Conservation (phyloP, 2,113 vertebrate species). For the Microcebus griseorufus region DNA sequence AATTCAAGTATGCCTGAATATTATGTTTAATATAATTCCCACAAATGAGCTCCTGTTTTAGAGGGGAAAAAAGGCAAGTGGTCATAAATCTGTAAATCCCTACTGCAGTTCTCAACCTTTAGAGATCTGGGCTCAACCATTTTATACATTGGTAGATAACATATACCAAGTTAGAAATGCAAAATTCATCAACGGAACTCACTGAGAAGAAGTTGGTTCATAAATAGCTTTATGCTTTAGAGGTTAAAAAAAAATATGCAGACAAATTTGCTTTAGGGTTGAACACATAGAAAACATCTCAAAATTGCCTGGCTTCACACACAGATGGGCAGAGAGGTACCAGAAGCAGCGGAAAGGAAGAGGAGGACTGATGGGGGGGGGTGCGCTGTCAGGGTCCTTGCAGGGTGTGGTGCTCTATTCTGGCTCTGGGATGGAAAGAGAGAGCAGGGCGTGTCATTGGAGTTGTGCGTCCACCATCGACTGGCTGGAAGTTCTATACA, state of each 20-base stretch:
- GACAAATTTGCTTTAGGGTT: not conserved
- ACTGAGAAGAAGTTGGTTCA: not conserved
- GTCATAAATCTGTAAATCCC: conserved; percentile 56
- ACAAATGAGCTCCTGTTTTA: conserved; percentile 66
- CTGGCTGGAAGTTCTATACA: not conserved
- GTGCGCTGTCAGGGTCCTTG: fast-evolving
- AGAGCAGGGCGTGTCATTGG: no score
- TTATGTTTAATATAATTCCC: conserved; percentile 18
- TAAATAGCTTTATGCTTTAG: not conserved
- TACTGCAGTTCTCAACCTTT: conserved; percentile 45
- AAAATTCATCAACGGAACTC: not conserved
- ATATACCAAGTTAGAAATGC: not conserved
- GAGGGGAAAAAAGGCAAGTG: not conserved
- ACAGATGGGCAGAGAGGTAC: not conserved
- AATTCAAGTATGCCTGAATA: conserved; percentile 21
- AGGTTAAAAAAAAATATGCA: not conserved
- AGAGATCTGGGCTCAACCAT: conserved; percentile 55
- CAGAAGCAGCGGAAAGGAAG: not conserved
- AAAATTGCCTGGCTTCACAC: not conserved
- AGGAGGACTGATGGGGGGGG: no score
- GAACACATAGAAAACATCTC: not conserved
- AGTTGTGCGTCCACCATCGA: not conserved
- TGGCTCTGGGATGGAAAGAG: not conserved
- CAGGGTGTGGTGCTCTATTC: no score
- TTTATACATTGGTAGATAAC: not conserved